Conservation (phyloP, 64 coral and sea anemone genomes). For the Pachyseris speciosa region DNA sequence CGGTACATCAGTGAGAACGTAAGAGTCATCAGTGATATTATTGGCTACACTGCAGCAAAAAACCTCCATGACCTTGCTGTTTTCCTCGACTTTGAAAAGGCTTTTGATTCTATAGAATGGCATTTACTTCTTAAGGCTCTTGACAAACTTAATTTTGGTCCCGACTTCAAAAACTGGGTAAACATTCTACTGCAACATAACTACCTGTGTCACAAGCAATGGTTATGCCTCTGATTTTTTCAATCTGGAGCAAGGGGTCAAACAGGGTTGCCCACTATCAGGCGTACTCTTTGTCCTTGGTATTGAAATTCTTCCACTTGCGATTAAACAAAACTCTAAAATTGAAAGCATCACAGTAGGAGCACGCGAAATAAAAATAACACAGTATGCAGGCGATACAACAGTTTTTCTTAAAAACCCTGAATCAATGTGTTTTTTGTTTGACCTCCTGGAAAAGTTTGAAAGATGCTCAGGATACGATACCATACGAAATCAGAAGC, state of each 20-base stretch:
- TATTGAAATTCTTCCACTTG: conserved; percentile 11
- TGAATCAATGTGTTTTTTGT: neutral
- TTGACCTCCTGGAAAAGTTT: conserved; percentile 5
- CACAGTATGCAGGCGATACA: conserved; percentile 19
- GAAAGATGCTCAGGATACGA: neutral
- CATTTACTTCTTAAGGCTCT: no score
- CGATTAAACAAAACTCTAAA: conserved; percentile 4
- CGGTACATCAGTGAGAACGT: no score
- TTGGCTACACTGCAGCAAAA: no score
- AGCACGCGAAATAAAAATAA: neutral
- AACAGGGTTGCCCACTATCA: conserved; percentile 27
- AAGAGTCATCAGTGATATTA: no score
- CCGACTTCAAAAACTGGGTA: neutral
- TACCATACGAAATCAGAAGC: conserved; percentile 15
- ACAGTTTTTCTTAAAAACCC: neutral
- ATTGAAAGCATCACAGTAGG: neutral
- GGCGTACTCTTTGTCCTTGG: neutral
- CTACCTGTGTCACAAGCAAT: conserved; percentile 14
- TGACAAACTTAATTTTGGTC: no score
- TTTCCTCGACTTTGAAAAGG: no score
- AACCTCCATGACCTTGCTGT: no score
- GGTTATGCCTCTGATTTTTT: conserved; percentile 5
- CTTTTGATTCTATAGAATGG: no score
- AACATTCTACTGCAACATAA: neutral
- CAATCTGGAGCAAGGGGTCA: neutral